Conservation (phyloP, 2,888 invertebrate genomes). For the Invenusta paracnida region DNA sequence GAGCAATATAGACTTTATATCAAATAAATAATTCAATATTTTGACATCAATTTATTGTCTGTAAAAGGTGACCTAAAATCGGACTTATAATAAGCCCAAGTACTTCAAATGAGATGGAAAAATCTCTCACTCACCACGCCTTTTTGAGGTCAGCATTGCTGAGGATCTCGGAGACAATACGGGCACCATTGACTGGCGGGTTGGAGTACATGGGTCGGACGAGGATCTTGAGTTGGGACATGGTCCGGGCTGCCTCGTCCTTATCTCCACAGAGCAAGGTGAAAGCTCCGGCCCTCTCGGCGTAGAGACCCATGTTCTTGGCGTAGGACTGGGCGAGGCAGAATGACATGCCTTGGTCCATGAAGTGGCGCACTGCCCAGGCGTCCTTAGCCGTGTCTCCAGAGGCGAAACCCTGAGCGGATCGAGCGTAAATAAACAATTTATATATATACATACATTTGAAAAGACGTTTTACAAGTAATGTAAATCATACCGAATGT, state of each 20-base stretch:
- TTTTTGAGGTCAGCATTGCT: slow-evolving; percentile 66
- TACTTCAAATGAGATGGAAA: too few species aligned
- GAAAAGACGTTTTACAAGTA: too few species aligned
- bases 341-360: slow-evolving; percentile 68
- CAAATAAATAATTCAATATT: too few species aligned
- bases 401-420: slow-evolving; percentile 61
- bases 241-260: slow-evolving; percentile 75
- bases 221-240: slow-evolving; percentile 90
- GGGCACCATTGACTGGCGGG: slow-evolving; percentile 86
- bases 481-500: too few species aligned
- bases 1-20: too few species aligned
- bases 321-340: slow-evolving; percentile 88
- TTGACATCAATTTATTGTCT: too few species aligned
- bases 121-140: slow-evolving; percentile 67
- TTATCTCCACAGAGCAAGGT: slow-evolving; percentile 71
- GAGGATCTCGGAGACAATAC: slow-evolving; percentile 81
- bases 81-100: too few species aligned
- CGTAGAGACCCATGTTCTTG: slow-evolving; percentile 88
- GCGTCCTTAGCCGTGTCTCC: slow-evolving; percentile 81
- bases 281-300: slow-evolving; percentile 87
- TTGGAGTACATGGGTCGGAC: slow-evolving; percentile 93
- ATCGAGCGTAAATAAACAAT: too few species aligned
- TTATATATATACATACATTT: too few species aligned
- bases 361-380: slow-evolving; percentile 77
- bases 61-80: too few species aligned